A percentile compares a stretch with the other conserved stretches of the same genome.
These are phyloP conservation scores for Melanchra persicariae DNA, from an alignment of 2,888 invertebrate genomes.

Conservation along the genomic window DNA sequence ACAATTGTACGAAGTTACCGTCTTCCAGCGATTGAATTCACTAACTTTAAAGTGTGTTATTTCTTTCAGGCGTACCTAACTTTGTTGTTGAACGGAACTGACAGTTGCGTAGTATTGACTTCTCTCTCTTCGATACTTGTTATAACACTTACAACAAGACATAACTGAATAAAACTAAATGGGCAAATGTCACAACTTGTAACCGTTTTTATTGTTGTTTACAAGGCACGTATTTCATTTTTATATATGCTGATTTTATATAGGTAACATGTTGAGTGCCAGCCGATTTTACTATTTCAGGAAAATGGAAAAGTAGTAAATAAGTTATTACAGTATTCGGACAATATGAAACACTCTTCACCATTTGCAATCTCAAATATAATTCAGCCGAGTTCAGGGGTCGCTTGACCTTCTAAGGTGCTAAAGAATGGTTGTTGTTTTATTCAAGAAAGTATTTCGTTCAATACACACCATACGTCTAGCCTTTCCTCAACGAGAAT, in stretches of 20 bases:
- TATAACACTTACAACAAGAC: conserved; percentile 60
- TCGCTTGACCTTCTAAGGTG: conserved; percentile 13
- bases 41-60: conserved; percentile 88
- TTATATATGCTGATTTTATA: conserved; percentile 8
- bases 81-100: conserved; percentile 81
- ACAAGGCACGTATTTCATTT: conserved; percentile 22
- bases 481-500: conserved; percentile 34
- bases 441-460: conserved; percentile 30
- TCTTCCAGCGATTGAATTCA: conserved; percentile 86
- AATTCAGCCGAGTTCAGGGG: conserved; percentile 6
- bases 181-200: conserved; percentile 47
- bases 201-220: conserved; percentile 44
- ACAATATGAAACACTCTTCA: not conserved
- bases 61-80: conserved; percentile 83
- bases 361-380: conserved; percentile 14
- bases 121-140: conserved; percentile 66
- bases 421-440: conserved; percentile 27
- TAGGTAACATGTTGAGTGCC: conserved; percentile 9
- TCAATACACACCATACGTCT: conserved; percentile 12
- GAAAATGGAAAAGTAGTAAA: conserved; percentile 6
- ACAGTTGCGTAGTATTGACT: conserved; percentile 81
- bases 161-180: conserved; percentile 60
- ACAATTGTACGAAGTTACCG: conserved; percentile 85
- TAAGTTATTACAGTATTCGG: conserved; percentile 6
- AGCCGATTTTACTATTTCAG: conserved; percentile 39